Percentiles rank a stretch among this genome's conserved stretches.
Conservation (phyloP, 2,888 invertebrate species). For the Sesamia inferens region DNA sequence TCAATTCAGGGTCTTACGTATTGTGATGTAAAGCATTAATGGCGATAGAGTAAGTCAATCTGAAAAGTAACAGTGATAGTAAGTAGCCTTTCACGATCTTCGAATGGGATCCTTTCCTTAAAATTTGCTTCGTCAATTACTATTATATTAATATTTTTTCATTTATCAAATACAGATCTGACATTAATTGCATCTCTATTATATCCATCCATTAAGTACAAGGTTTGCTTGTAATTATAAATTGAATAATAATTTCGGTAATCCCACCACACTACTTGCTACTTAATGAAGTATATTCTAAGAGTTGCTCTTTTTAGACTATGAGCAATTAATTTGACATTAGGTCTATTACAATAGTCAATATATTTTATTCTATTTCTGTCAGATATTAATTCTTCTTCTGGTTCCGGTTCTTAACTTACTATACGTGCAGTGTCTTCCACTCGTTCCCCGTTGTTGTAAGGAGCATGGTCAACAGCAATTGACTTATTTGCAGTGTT, state of each 20-base stretch:
- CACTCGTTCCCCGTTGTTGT: too few relatives aligned
- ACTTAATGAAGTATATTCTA: constrained; percentile 8
- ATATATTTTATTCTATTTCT: constrained; percentile 12
- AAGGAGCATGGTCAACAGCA: background rate
- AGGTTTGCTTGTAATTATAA: background rate
- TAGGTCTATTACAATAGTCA: constrained; percentile 31
- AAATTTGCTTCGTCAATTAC: background rate
- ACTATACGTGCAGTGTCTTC: background rate
- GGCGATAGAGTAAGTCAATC: background rate
- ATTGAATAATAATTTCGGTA: constrained; percentile 12
- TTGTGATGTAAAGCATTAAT: background rate
- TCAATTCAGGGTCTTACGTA: background rate
- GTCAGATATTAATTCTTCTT: background rate
- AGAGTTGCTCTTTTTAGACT: constrained; percentile 8
- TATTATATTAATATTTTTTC: background rate
- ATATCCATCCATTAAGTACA: constrained; percentile 37
- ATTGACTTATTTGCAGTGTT: background rate
- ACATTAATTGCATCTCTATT: constrained; percentile 7
- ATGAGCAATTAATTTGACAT: constrained; percentile 47
- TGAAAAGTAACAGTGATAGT: too few relatives aligned
- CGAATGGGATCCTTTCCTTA: too few relatives aligned
- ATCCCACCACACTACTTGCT: constrained; percentile 23
- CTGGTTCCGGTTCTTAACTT: background rate
- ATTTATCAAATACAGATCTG: constrained; percentile 11
- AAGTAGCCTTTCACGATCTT: too few relatives aligned